Conservation (phyloP, 2,888 invertebrate species). For the Pomacea canaliculata region DNA sequence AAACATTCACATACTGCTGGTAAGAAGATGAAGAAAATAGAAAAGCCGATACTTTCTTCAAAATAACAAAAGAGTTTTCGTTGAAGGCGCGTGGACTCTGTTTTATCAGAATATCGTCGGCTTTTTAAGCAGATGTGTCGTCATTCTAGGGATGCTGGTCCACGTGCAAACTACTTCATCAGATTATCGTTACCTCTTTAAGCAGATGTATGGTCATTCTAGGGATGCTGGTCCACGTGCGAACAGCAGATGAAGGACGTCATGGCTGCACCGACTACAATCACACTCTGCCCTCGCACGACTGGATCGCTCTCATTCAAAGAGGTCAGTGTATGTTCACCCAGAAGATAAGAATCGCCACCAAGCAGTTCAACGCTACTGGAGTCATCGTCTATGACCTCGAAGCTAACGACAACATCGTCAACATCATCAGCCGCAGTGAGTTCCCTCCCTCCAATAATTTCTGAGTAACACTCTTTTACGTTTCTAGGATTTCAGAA, state of each 20-base stretch:
- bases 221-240: slow-evolving; percentile 22
- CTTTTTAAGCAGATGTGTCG: too few species aligned
- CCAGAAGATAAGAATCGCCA: slow-evolving; percentile 84
- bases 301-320: slow-evolving; percentile 86
- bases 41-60: too few species aligned
- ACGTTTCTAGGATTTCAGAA: not conserved
- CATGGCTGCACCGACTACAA: slow-evolving; percentile 17
- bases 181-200: too few species aligned
- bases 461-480: not conserved
- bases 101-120: too few species aligned
- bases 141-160: slow-evolving; percentile 10
- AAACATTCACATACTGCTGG: too few species aligned
- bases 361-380: slow-evolving; percentile 78
- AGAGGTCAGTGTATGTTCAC: slow-evolving; percentile 86
- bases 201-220: too few species aligned
- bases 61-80: too few species aligned
- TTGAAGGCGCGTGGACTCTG: too few species aligned
- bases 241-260: not conserved
- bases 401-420: slow-evolving; percentile 60
- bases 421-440: slow-evolving; percentile 5
- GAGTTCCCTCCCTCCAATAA: not conserved
- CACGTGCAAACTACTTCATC: slow-evolving; percentile 20
- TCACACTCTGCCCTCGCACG: slow-evolving; percentile 68
- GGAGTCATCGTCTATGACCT: slow-evolving; percentile 88
- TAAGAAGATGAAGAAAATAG: too few species aligned